Percentiles rank a stretch among this genome's conserved stretches.
Evolutionary conservation across 2,888 invertebrate genomes (phyloP).

Genomic region (Aromia moschata): DNA sequence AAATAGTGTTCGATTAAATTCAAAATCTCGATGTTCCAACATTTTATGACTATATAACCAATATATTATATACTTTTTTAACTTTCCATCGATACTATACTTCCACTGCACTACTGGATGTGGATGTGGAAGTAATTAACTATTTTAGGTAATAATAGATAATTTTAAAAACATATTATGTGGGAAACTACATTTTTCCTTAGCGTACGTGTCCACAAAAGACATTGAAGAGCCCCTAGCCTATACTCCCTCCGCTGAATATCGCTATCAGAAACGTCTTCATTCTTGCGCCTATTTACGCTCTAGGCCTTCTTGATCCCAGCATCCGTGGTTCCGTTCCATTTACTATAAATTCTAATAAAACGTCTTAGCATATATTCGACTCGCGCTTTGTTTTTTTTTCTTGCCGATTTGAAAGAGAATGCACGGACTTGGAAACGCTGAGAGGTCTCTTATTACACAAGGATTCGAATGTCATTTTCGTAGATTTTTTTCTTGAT

Average conservation of each 20-base stretch:
- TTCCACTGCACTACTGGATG: too few relatives aligned
- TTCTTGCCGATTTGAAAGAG: slow-evolving; percentile 17
- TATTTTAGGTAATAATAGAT: too few relatives aligned
- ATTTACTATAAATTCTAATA: slow-evolving; percentile 58
- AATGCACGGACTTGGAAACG: slow-evolving; percentile 43
- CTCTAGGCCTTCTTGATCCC: slow-evolving; percentile 51
- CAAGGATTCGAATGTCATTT: slow-evolving; percentile 36
- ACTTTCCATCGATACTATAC: too few relatives aligned
- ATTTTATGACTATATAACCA: too few relatives aligned
- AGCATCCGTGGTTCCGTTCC: slow-evolving; percentile 50
- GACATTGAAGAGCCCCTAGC: background rate
- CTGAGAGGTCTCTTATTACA: slow-evolving; percentile 36
- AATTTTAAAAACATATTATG: too few relatives aligned
- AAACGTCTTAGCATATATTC: slow-evolving; percentile 53
- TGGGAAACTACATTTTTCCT: too few relatives aligned
- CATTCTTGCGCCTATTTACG: slow-evolving; percentile 55
- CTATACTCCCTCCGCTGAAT: background rate
- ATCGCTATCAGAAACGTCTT: slow-evolving; percentile 49
- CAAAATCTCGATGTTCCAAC: too few relatives aligned
- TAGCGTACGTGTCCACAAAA: too few relatives aligned
- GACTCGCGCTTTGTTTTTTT: slow-evolving; percentile 35
- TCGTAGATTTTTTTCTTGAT: slow-evolving; percentile 32
- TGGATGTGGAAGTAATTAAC: too few relatives aligned
- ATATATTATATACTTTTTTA: too few relatives aligned
- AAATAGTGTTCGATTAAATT: too few relatives aligned